Conservation (phyloP, 2,888 invertebrate genomes). For the Orgyia antiqua region DNA sequence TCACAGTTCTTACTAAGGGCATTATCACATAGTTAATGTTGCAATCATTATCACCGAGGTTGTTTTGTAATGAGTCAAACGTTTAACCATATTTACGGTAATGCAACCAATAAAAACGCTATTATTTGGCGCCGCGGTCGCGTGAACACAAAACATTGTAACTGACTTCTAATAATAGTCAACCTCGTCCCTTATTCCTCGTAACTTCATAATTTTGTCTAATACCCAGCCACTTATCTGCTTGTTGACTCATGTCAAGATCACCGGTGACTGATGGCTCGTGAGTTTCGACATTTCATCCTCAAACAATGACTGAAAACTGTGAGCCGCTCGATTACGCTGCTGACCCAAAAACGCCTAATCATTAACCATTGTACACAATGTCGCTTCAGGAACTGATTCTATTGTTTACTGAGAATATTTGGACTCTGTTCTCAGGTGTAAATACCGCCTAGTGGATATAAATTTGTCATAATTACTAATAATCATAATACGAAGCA, state of each 20-base stretch:
- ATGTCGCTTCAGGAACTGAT: constrained; percentile 3
- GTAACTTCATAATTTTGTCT: constrained; percentile 5
- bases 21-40: no score
- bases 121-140: no score
- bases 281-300: constrained; percentile 3
- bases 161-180: constrained; percentile 1
- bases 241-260: constrained; percentile 17
- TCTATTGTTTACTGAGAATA: constrained; percentile 3
- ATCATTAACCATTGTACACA: constrained; percentile 14
- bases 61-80: no score
- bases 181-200: constrained; percentile 3
- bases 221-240: not conserved
- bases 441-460: not conserved
- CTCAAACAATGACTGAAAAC: constrained; percentile 15
- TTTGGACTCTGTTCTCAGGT: constrained; percentile 3
- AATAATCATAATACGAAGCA: no score
- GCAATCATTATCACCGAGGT: no score
- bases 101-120: no score
- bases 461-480: no score
- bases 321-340: constrained; percentile 9
- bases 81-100: no score
- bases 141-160: no score
- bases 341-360: constrained; percentile 18
- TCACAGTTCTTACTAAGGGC: no score
- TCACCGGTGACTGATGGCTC: constrained; percentile 10